Evolutionary conservation across 2,888 invertebrate genomes (phyloP), one percentile per base, ranked within the genome.

Genomic region (Ceraclea dissimilis): DNA sequence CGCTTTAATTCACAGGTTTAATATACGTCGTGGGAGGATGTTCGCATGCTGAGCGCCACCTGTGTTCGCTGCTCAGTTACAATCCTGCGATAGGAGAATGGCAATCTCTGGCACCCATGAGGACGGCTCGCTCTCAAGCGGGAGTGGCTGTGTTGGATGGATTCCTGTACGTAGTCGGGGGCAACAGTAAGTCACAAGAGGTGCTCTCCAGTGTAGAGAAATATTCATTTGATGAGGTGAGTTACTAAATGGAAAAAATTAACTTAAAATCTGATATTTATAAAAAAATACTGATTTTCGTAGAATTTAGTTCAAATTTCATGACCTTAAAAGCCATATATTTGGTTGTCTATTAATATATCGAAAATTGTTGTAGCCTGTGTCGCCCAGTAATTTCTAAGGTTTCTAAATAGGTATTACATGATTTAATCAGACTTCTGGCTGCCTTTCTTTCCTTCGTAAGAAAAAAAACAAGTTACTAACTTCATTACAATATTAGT

Each of bases 21-120:
- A 90, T 95, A 67, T 95, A 94, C 71, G 83, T 95, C 65, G 90
- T 93, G 52, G 95, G 95, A 21, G 95, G 95, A 1, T 90, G 92
- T 70, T 90, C 90, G 13, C 85, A 86, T 67, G 82, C 83, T 51
- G 84, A 86, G 69, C 78, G 92, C 49, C 90, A 91, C 72, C 81
- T 90, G 51, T 84, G 85, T 63, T 91, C 91, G 70, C 76, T 91
- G 62, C 79, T 88, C 66, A 85, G 88, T 67, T 91, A 86, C 69
- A 85, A 87, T 71, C 93, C 93, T 0, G 81, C 86, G 21, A 86
- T 88, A 2, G 83, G 85, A 64, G 87, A 88, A 69, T 93, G 93
- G 91, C 81, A 79, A 57, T 74, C 80, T 50, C 75, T 93, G 65
- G 82, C 88, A 13, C 80, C 86, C 22, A 89, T 94, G 90, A 79